These are phyloP conservation scores for Zosterops japonicus DNA, from an alignment of 2,113 vertebrate species.

Conservation along the genomic window DNA sequence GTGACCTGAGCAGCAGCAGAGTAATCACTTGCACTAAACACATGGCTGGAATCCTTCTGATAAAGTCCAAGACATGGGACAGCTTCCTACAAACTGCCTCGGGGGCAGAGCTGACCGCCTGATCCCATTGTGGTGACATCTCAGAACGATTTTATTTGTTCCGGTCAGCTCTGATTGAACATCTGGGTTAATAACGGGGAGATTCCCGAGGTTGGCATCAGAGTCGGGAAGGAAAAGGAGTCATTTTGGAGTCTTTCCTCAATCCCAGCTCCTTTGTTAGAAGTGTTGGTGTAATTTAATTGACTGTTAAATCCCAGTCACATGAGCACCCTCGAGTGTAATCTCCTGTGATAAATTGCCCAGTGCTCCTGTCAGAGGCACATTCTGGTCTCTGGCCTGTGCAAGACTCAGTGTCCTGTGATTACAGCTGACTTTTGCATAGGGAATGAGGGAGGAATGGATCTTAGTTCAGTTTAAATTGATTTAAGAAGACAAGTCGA, in stretches of 20 bases:
- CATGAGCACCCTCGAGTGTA: conserved; percentile 32
- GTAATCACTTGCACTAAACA: not conserved
- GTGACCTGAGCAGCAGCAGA: not conserved
- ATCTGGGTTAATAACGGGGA: not conserved
- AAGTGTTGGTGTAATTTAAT: conserved; percentile 37
- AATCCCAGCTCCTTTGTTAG: conserved; percentile 31
- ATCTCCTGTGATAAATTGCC: conserved; percentile 53
- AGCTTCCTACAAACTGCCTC: not conserved
- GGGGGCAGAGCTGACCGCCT: not conserved
- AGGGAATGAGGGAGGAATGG: not conserved
- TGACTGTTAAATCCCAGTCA: conserved; percentile 58
- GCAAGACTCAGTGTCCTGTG: not conserved
- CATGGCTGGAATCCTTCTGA: not conserved
- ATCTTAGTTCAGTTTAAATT: not conserved
- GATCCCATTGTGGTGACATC: not conserved
- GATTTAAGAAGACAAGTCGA: not conserved
- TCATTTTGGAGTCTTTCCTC: conserved; percentile 17
- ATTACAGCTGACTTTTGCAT: not conserved
- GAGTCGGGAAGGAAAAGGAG: conserved; percentile 43
- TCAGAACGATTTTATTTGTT: not conserved
- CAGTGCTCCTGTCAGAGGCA: not conserved
- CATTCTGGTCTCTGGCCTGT: not conserved
- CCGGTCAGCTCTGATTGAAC: not conserved
- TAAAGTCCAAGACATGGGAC: not conserved
- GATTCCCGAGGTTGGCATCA: not conserved